phyloP scores from a whole-genome alignment of 2,113 vertebrate genomes.

The Phoxinus phoxinus region DNA sequence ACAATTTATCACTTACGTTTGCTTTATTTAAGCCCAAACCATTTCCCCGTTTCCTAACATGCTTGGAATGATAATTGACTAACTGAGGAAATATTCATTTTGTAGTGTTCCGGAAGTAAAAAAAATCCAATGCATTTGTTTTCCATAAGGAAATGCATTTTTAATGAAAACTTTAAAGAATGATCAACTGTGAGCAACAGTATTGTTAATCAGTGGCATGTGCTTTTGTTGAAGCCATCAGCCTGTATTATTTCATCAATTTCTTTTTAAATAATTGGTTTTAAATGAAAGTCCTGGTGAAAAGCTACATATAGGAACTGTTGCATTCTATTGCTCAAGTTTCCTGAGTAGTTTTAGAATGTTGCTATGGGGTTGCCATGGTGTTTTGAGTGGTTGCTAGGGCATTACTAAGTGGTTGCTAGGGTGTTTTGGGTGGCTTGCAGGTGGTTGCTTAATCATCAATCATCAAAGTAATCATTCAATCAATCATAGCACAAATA shows the following conservation, averaged over 20 bases:
- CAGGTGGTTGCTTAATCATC: not conserved
- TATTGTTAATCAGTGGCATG: not conserved
- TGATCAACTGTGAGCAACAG: not conserved
- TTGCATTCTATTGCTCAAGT: not conserved
- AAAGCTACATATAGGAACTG: not conserved
- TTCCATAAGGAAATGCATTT: not conserved
- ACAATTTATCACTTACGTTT: not conserved
- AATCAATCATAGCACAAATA: not conserved
- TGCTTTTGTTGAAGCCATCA: not conserved
- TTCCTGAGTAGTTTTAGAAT: no score
- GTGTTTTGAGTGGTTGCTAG: not conserved
- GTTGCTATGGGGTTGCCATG: no score
- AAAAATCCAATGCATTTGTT: no score
- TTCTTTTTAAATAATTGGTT: not conserved
- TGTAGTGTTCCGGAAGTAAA: not conserved
- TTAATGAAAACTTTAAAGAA: not conserved
- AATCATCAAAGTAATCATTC: not conserved
- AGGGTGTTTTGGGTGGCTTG: not conserved
- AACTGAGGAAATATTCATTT: not conserved
- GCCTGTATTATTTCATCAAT: not conserved
- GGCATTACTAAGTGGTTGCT: not conserved
- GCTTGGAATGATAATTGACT: not conserved
- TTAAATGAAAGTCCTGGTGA: not conserved
- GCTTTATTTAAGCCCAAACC: not conserved
- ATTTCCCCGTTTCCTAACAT: conserved; percentile 5